phyloP scores from a whole-genome alignment of 2,888 invertebrate species.

The Gandaritis pyraliata region DNA sequence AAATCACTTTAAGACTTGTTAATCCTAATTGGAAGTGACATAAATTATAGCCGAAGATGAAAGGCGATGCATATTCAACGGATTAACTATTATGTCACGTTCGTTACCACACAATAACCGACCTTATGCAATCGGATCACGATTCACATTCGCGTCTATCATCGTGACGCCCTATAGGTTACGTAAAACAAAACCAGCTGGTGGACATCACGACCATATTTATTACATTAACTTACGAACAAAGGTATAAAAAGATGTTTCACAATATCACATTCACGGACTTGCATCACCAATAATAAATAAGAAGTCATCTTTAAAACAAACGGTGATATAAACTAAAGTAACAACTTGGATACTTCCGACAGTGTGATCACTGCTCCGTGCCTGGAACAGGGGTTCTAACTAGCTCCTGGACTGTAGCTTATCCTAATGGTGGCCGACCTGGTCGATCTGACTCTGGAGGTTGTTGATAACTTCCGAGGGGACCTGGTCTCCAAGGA shows the following conservation, averaged over 20 bases:
- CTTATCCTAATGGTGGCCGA: conserved; percentile 85
- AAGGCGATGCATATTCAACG: conserved; percentile 47
- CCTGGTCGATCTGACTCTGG: conserved; percentile 93
- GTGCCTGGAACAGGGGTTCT: conserved; percentile 13
- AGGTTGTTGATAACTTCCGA: conserved; percentile 95
- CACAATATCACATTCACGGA: conserved; percentile 77
- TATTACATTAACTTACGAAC: conserved; percentile 74
- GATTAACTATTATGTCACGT: conserved; percentile 46
- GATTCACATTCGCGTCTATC: conserved; percentile 44
- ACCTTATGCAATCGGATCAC: conserved; percentile 45
- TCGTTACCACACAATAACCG: conserved; percentile 40
- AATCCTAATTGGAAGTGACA: conserved; percentile 23
- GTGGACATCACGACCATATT: conserved; percentile 65
- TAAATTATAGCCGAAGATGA: conserved; percentile 33
- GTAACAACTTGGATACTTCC: conserved; percentile 24
- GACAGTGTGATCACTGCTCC: conserved; percentile 9
- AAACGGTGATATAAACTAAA: conserved; percentile 40
- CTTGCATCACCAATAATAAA: conserved; percentile 77
- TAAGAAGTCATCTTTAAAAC: conserved; percentile 47
- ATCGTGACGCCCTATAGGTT: conserved; percentile 51
- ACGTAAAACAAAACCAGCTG: conserved; percentile 62
- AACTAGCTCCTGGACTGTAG: conserved; percentile 20
- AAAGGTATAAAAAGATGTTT: conserved; percentile 76
- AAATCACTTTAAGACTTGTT: conserved; percentile 11
- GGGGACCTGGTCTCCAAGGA: conserved; percentile 93